Base-by-base conservation (phyloP, 2,888 invertebrate species). In the Calliphora vomitoria region DNA sequence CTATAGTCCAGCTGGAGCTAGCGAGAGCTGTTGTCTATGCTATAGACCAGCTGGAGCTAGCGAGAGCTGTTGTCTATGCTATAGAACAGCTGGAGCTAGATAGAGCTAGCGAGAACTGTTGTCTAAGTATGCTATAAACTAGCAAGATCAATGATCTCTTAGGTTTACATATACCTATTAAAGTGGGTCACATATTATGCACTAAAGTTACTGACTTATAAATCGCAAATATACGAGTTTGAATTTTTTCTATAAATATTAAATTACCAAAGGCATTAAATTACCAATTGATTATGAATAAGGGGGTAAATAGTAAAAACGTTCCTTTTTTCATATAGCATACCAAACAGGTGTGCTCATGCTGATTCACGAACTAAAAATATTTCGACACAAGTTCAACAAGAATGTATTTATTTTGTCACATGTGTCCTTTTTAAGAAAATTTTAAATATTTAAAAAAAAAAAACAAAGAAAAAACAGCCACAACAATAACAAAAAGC, bases 311-410 rank as follows among this genome's bases (percentile, higher is more conserved):
- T 25, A 25, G 25, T 25, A 1, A 25, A n/a, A 79, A 68, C 60
- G 41, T 18, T 55, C 50, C 8, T 4, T 55, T 58, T 38, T 15
- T 60, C n/a, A 47, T 53, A 50, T 80, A 82, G 85, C 71, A 69
- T 85, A 47, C 0, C 75, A 66, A 74, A 85, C 87, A 87, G 87
- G 87, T 87, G 87, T 85, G 58, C 79, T 75, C 58, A 41, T 53
- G 85, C 68, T 82, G 80, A 62, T 55, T 53, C 50, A 66, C 64
- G n/a, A 50, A 62, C 11, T 66, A 6, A 47, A 68, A 81, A 44
- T 13, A 82, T 58, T 82, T 66, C 66, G 66, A 44, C 25, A 35
- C 84, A 84, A 68, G 41, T 60, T 78, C 64, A 74, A 50, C 35
- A 8, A 55, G 50, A 62, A 72, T 58, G 13, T 66, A 35, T 74